These are phyloP conservation scores for Thereva nobilitata DNA, from an alignment of 2,888 invertebrate genomes.

Conservation along the genomic window DNA sequence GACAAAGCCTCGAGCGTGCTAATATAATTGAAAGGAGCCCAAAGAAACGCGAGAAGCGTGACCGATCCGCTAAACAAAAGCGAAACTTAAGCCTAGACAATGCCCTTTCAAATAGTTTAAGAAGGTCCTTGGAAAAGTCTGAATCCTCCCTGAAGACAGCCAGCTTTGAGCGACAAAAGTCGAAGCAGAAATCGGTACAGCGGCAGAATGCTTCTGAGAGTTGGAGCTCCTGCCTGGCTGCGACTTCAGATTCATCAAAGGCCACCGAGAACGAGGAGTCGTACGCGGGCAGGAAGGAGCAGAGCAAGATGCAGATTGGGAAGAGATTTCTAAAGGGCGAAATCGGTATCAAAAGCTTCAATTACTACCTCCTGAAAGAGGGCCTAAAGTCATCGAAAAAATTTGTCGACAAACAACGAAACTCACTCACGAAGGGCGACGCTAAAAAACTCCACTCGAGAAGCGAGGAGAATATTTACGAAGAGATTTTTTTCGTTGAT, in stretches of 20 bases:
- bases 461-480: slow-evolving; percentile 58
- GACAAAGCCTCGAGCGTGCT: slow-evolving; percentile 53
- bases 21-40: slow-evolving; percentile 44
- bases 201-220: slow-evolving; percentile 42
- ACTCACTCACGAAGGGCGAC: slow-evolving; percentile 41
- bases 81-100: slow-evolving; percentile 54
- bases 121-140: slow-evolving; percentile 42
- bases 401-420: slow-evolving; percentile 52
- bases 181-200: slow-evolving; percentile 42
- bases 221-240: slow-evolving; percentile 42
- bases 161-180: slow-evolving; percentile 40
- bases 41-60: slow-evolving; percentile 46
- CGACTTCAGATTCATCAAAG: slow-evolving; percentile 42
- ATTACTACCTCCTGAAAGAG: slow-evolving; percentile 58
- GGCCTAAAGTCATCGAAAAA: slow-evolving; percentile 57
- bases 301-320: slow-evolving; percentile 54
- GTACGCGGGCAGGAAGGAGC: slow-evolving; percentile 44
- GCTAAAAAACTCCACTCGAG: slow-evolving; percentile 50
- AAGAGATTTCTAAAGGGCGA: slow-evolving; percentile 56
- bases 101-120: slow-evolving; percentile 40
- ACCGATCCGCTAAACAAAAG: slow-evolving; percentile 53
- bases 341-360: slow-evolving; percentile 59
- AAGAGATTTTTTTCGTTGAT: slow-evolving; percentile 57
- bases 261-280: slow-evolving; percentile 44
- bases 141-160: slow-evolving; percentile 40